phyloP scores from a whole-genome alignment of 92 coral and sea anemone species.

The Actinernus sp. region DNA sequence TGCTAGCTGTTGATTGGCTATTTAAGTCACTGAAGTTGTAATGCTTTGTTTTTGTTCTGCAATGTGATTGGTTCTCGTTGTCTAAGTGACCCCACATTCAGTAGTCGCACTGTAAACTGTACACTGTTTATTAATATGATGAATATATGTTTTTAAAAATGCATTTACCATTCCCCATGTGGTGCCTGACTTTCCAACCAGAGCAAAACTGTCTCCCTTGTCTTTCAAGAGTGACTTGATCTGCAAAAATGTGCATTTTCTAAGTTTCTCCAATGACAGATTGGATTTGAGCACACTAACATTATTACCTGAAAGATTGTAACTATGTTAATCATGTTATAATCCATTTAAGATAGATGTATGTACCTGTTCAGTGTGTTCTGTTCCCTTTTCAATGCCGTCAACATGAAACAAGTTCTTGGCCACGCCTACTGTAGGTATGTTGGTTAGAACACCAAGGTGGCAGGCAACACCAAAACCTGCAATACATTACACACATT shows the following conservation, averaged over 20 bases:
- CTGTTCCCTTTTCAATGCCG: conserved; percentile 75
- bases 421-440: conserved; percentile 96
- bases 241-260: conserved; percentile 51
- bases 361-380: conserved; percentile 81
- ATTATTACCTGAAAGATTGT: no score
- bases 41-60: no score
- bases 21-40: no score
- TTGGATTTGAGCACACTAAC: no score
- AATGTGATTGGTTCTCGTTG: no score
- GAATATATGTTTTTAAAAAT: background rate
- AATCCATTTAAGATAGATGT: no score
- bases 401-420: conserved; percentile 92
- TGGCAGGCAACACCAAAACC: conserved; percentile 98
- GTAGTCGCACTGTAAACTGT: no score
- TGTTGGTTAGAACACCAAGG: conserved; percentile 87
- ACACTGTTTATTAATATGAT: no score
- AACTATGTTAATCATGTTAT: no score
- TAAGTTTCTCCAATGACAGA: no score
- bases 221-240: conserved; percentile 48
- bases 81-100: no score
- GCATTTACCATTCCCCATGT: conserved; percentile 84
- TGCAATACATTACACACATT: conserved; percentile 6
- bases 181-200: conserved; percentile 79
- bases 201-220: conserved; percentile 80
- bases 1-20: no score